phyloP scores from a whole-genome alignment of 1,140 invertebrate species.

The Drosophila elegans region DNA sequence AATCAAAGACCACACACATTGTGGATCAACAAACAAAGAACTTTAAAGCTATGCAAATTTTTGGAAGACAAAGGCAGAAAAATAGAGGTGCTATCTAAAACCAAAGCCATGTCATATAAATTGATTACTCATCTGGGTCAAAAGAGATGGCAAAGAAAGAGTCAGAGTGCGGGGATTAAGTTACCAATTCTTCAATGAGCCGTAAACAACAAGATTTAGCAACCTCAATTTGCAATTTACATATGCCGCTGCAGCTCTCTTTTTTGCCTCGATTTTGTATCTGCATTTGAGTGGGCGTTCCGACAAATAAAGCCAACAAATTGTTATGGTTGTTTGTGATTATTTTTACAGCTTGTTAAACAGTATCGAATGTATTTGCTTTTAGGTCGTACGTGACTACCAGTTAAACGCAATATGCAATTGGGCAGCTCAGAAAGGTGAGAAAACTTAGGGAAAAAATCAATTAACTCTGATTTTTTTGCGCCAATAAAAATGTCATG shows the following conservation, averaged over 20 bases:
- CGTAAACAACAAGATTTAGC: constrained; percentile 46
- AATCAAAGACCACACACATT: constrained; percentile 34
- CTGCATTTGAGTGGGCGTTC: constrained; percentile 40
- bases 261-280: constrained; percentile 10
- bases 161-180: constrained; percentile 26
- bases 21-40: constrained; percentile 2
- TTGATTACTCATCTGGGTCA: constrained; percentile 57
- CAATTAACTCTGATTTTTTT: constrained; percentile 16
- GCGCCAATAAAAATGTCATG: constrained; percentile 10
- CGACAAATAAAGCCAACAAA: constrained; percentile 50
- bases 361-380: constrained; percentile 29
- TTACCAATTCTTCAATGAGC: constrained; percentile 56
- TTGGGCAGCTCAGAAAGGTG: constrained; percentile 16
- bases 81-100: constrained; percentile 4
- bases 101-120: background rate
- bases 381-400: constrained; percentile 23
- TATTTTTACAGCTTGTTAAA: constrained; percentile 64
- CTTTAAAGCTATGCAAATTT: constrained; percentile 39
- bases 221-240: constrained; percentile 46
- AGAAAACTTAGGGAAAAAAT: constrained; percentile 12
- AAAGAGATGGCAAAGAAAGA: constrained; percentile 36
- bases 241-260: constrained; percentile 19
- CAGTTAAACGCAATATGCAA: constrained; percentile 17
- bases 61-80: constrained; percentile 3
- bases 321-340: constrained; percentile 53